Percentiles rank a stretch among this genome's conserved stretches.
These are phyloP conservation scores for Pseudonaja textilis DNA, from an alignment of 2,113 vertebrate genomes.

Conservation along the genomic window DNA sequence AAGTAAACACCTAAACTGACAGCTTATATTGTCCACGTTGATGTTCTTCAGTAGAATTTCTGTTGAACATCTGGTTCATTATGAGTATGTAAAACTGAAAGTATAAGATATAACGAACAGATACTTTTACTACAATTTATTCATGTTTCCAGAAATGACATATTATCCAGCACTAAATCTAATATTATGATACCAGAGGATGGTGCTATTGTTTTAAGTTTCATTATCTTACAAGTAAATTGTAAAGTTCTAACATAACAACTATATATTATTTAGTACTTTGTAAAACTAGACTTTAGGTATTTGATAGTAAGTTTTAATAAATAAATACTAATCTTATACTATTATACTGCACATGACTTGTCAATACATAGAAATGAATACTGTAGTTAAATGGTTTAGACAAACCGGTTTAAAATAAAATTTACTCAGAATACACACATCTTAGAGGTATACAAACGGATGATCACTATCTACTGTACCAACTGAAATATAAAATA, in stretches of 20 bases:
- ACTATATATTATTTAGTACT: neutral
- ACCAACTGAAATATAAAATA: constrained; percentile 26
- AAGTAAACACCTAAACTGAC: constrained; percentile 21
- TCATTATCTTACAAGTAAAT: neutral
- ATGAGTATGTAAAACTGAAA: constrained; percentile 70
- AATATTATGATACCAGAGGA: constrained; percentile 51
- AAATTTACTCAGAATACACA: constrained; percentile 41
- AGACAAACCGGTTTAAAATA: constrained; percentile 43
- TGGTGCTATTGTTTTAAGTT: constrained; percentile 53
- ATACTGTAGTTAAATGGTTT: constrained; percentile 35
- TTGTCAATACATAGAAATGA: constrained; percentile 40
- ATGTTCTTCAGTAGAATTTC: constrained; percentile 53
- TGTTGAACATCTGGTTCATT: constrained; percentile 58
- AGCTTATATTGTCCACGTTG: constrained; percentile 46
- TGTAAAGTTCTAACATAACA: neutral
- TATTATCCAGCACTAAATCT: constrained; percentile 34
- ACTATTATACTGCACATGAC: neutral
- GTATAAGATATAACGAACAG: constrained; percentile 46
- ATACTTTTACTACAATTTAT: constrained; percentile 47
- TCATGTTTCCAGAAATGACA: constrained; percentile 55
- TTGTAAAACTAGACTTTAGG: neutral
- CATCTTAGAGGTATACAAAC: constrained; percentile 31
- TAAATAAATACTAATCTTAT: neutral
- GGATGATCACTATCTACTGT: constrained; percentile 4
- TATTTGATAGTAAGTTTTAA: neutral